These are phyloP conservation scores for Nanger granti DNA, from an alignment of 2,113 vertebrate genomes.

Conservation along the genomic window DNA sequence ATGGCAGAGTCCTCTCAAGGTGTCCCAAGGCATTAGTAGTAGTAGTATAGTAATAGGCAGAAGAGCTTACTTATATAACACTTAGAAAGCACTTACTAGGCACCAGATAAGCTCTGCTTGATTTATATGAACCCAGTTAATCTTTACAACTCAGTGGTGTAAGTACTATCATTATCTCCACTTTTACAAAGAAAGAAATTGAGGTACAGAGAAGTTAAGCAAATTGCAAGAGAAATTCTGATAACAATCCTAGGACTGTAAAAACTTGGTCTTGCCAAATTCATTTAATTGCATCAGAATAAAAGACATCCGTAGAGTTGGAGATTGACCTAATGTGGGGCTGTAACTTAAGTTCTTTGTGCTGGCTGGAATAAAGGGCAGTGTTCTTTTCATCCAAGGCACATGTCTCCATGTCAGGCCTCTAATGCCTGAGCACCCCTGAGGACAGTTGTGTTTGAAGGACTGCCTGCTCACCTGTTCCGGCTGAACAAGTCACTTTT, in stretches of 20 bases:
- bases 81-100: not conserved
- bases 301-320: not conserved
- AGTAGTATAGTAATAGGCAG: not conserved
- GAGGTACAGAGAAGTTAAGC: not conserved
- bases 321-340: not conserved
- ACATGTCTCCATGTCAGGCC: not conserved
- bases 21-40: not conserved
- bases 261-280: not conserved
- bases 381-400: not conserved
- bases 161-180: not conserved
- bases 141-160: not conserved
- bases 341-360: not conserved
- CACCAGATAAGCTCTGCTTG: not conserved
- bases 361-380: not conserved
- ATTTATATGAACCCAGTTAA: not conserved
- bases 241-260: not conserved
- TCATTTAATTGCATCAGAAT: not conserved
- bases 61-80: not conserved
- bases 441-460: not conserved
- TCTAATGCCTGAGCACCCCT: not conserved
- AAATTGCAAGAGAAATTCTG: not conserved
- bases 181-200: conserved; percentile 25
- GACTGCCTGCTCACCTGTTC: not conserved
- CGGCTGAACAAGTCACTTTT: not conserved
- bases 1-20: not conserved